These are phyloP conservation scores for Lepisosteus osseus DNA, from an alignment of 2,113 vertebrate species.

Conservation along the genomic window DNA sequence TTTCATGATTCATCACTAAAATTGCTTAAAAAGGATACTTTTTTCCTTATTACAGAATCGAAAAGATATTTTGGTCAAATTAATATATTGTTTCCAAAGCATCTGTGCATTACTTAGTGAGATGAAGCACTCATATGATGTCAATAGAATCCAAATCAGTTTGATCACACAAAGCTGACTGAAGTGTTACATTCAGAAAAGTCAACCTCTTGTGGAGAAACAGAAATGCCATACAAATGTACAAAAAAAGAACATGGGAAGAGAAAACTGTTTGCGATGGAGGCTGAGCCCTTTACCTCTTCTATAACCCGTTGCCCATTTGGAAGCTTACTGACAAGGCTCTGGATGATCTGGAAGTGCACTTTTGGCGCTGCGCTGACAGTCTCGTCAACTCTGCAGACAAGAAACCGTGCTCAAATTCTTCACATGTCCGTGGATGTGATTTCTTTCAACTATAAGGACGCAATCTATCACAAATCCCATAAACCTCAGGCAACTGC, in stretches of 20 bases:
- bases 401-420: conserved; percentile 10
- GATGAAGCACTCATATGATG: neutral
- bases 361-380: conserved; percentile 52
- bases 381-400: conserved; percentile 47
- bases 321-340: conserved; percentile 69
- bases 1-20: too few species aligned
- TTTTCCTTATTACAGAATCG: too few species aligned
- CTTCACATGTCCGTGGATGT: neutral
- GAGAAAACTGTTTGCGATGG: neutral
- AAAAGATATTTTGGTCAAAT: too few species aligned
- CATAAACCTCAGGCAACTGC: too few species aligned
- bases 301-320: conserved; percentile 79
- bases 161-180: neutral
- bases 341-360: conserved; percentile 73
- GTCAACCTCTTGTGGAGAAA: neutral
- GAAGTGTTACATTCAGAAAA: too few species aligned
- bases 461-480: too few species aligned
- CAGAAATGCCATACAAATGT: neutral
- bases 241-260: neutral
- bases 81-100: neutral
- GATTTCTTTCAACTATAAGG: too few species aligned
- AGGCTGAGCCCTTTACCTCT: conserved; percentile 63
- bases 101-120: too few species aligned
- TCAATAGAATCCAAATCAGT: neutral
- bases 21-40: too few species aligned